These are phyloP conservation scores for Dinomys branickii DNA, from an alignment of 2,113 vertebrate genomes.

Conservation along the genomic window DNA sequence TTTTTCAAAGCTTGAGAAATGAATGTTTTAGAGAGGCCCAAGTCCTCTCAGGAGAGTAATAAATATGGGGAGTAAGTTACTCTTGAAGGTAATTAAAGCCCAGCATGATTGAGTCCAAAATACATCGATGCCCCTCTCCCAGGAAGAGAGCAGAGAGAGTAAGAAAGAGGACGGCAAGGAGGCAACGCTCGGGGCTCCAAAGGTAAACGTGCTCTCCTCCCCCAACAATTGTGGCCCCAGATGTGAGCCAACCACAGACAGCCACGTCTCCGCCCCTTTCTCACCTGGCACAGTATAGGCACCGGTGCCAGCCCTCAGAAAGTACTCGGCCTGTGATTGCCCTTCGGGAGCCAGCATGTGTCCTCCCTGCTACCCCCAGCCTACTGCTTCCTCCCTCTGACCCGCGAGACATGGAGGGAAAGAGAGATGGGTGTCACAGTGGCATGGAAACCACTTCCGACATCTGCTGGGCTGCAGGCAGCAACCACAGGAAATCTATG, in stretches of 20 bases:
- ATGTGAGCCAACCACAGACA: background rate
- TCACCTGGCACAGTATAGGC: conserved; percentile 55
- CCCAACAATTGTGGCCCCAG: conserved; percentile 32
- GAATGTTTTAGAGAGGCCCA: background rate
- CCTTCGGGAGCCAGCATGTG: conserved; percentile 72
- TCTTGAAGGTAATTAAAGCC: conserved; percentile 1
- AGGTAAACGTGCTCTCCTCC: conserved; percentile 23
- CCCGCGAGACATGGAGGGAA: background rate
- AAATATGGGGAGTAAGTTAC: conserved; percentile 6
- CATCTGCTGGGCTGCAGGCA: conserved; percentile 44
- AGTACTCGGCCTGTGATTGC: conserved; percentile 48
- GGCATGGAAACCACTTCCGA: background rate
- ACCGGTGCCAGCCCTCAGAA: background rate
- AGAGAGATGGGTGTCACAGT: background rate
- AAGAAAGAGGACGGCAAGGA: background rate
- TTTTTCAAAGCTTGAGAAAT: conserved; percentile 44
- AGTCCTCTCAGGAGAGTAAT: conserved; percentile 19
- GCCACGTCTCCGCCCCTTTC: background rate
- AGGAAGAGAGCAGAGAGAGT: conserved; percentile 17
- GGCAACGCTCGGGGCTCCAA: conserved; percentile 54
- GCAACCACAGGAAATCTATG: conserved; percentile 72
- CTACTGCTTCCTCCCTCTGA: conserved; percentile 69
- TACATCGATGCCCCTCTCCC: background rate
- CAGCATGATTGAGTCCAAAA: background rate
- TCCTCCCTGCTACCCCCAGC: conserved; percentile 72